Conservation (phyloP, 2,888 invertebrate genomes). For the Rhynchonema sp. region DNA sequence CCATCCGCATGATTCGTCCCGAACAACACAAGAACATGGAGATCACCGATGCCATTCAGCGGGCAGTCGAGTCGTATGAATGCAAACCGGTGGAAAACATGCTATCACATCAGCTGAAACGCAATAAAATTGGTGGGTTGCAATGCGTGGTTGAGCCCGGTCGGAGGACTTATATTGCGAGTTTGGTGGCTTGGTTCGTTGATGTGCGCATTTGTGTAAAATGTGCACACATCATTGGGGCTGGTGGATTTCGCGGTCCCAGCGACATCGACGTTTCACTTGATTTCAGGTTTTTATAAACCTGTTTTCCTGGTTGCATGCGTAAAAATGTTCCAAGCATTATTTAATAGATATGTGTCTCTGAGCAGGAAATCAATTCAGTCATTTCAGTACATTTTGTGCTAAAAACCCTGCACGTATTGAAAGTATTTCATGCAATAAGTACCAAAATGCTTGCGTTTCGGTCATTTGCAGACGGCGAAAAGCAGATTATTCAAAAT, state of each 20-base stretch:
- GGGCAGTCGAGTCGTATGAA: constrained; percentile 71
- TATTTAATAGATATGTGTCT: too few species aligned
- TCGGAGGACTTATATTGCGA: too few species aligned
- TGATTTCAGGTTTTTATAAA: not conserved
- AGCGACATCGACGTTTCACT: not conserved
- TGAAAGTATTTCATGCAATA: too few species aligned
- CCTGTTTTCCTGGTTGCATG: not conserved
- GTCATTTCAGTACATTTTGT: too few species aligned
- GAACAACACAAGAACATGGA: constrained; percentile 35
- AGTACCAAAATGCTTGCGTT: too few species aligned
- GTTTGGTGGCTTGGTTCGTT: too few species aligned
- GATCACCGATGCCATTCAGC: constrained; percentile 44
- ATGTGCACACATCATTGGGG: too few species aligned
- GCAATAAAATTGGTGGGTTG: constrained; percentile 35
- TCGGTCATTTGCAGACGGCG: constrained; percentile 76
- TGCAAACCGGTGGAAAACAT: constrained; percentile 88
- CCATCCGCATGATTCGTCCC: constrained; percentile 70
- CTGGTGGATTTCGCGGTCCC: not conserved
- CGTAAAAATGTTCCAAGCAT: too few species aligned
- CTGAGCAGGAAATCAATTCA: too few species aligned
- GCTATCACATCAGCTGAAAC: constrained; percentile 54
- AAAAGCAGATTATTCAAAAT: constrained; percentile 89
- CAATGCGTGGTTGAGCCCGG: not conserved
- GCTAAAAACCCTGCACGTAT: too few species aligned
- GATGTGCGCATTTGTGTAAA: too few species aligned